Percentiles rank a stretch among this genome's conserved stretches.
Conservation (phyloP, 2,888 invertebrate genomes). For the Leptura quadrifasciata region DNA sequence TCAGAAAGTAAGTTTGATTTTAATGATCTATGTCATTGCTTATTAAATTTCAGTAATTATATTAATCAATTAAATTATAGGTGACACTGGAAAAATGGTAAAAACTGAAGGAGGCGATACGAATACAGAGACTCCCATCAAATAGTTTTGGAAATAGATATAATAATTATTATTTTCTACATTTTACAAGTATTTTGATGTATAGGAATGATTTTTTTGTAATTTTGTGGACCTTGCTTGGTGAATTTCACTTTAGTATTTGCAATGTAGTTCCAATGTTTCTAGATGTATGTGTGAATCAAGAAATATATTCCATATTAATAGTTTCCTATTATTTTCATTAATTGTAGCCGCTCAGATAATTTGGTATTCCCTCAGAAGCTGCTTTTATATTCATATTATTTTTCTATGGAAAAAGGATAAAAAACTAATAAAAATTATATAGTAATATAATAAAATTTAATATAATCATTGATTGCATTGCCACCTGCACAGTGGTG, state of each 20-base stretch:
- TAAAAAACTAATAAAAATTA: too few species aligned
- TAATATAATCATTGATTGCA: too few species aligned
- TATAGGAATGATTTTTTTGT: slow-evolving; percentile 49
- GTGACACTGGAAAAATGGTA: slow-evolving; percentile 77
- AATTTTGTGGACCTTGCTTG: slow-evolving; percentile 23
- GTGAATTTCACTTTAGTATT: slow-evolving; percentile 22
- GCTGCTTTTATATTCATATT: too few species aligned
- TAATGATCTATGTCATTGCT: not conserved
- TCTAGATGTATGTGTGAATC: slow-evolving; percentile 44
- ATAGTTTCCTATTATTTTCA: not conserved
- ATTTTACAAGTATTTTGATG: slow-evolving; percentile 54
- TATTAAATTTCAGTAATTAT: not conserved
- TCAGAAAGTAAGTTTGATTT: slow-evolving; percentile 75
- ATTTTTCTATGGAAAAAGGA: too few species aligned
- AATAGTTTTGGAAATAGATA: slow-evolving; percentile 38
- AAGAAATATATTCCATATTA: slow-evolving; percentile 42
- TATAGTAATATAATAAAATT: too few species aligned
- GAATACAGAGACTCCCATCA: slow-evolving; percentile 46
- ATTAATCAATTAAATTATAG: slow-evolving; percentile 62
- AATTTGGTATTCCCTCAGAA: too few species aligned
- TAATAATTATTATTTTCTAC: slow-evolving; percentile 50
- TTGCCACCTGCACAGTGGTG: too few species aligned
- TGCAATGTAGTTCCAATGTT: slow-evolving; percentile 33
- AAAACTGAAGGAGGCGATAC: slow-evolving; percentile 74
- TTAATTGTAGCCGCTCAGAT: too few species aligned